Evolutionary conservation across 1,140 invertebrate genomes (phyloP), one percentile per base, ranked within the genome.

Genomic region (Mesaphorura yosii): DNA sequence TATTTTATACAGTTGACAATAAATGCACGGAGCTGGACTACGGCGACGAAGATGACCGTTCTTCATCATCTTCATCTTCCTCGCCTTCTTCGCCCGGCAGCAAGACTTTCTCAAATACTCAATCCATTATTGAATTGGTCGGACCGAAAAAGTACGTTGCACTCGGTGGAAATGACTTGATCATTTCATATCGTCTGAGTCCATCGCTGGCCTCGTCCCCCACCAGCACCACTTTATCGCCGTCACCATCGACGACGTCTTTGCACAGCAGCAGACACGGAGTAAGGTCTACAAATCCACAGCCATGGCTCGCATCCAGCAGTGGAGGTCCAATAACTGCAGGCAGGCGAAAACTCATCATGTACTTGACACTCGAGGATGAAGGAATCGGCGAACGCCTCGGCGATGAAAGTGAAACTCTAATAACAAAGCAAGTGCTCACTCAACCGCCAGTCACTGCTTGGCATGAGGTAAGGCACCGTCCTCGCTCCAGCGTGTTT

Each of bases 161-260:
- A 5, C 34, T 59, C 10, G 57, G 57, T 25, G 57, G 57, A 20
- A 51, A 22, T 34, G 38, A 55, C 31, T 40, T 59, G n/a, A 25
- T 7, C 15, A 39, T 59, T 37, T 31, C 29, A 5, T 59, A 59
- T 27, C 38, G 51, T 10, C 47, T 55, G 15, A n/a, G 4, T 3
- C 31, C 48, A 4, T 25, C 37, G 12, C 31, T 20, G 7, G 12
- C 34, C 25, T 48, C 26, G 31, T 34, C 31, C 10, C n/a, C n/a
- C n/a, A n/a, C n/a, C n/a, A n/a, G n/a, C n/a, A n/a, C n/a, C n/a
- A n/a, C n/a, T n/a, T n/a, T n/a, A n/a, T n/a, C n/a, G n/a, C n/a
- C n/a, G n/a, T n/a, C n/a, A n/a, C n/a, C n/a, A n/a, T n/a, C n/a
- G n/a, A n/a, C n/a, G n/a, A n/a, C n/a, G n/a, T n/a, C n/a, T n/a